Percentiles rank a stretch among this genome's conserved stretches.
These are phyloP conservation scores for Tolypeutes matacus DNA, from an alignment of 2,797 vertebrate genomes.

Conservation along the genomic window DNA sequence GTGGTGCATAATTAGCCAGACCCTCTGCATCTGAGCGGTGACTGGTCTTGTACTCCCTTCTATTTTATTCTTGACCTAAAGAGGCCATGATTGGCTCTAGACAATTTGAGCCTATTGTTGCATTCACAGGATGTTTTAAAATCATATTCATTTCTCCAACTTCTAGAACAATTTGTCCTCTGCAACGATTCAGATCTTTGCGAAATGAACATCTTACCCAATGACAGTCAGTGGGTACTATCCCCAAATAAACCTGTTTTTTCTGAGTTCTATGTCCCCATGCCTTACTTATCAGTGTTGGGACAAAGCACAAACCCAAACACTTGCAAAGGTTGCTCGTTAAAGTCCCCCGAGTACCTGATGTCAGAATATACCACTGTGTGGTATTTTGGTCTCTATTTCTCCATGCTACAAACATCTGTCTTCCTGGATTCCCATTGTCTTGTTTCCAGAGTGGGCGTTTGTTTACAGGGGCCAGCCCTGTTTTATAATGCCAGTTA, in stretches of 20 bases:
- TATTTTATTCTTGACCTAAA: neutral
- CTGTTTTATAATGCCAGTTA: neutral
- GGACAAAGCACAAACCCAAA: neutral
- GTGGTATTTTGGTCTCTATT: conserved; percentile 23
- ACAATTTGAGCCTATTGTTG: neutral
- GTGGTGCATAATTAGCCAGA: neutral
- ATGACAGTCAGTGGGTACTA: neutral
- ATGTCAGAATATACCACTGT: neutral
- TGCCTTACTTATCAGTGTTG: neutral
- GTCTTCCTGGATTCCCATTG: neutral
- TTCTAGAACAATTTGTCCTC: neutral
- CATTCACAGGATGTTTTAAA: neutral
- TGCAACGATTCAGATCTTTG: neutral
- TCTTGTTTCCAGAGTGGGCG: conserved; percentile 23
- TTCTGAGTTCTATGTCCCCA: neutral
- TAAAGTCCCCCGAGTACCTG: neutral
- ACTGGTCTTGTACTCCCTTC: neutral
- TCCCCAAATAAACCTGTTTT: neutral
- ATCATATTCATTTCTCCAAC: neutral
- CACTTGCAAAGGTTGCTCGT: neutral
- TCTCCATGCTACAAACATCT: neutral
- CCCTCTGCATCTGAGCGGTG: neutral
- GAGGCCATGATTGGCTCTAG: neutral
- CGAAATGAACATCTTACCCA: neutral
- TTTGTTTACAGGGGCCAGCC: conserved; percentile 4